phyloP scores from a whole-genome alignment of 2,113 vertebrate species.

The Megatriorchis doriae region DNA sequence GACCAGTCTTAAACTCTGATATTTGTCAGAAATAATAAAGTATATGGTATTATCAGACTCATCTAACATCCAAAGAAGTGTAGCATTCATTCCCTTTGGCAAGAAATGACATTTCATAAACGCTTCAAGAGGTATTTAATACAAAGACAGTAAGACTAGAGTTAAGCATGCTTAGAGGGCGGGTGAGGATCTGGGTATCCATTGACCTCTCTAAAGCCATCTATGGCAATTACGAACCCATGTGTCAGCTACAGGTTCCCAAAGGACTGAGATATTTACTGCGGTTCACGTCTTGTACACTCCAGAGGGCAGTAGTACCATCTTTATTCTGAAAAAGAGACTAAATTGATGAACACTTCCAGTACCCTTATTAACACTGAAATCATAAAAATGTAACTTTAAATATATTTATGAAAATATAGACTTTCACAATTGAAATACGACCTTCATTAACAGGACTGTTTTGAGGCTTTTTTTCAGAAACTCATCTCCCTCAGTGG shows the following conservation, averaged over 20 bases:
- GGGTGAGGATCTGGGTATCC: not conserved
- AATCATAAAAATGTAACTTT: not conserved
- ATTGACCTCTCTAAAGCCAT: not conserved
- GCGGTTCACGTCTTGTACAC: not conserved
- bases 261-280: not conserved
- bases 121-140: not conserved
- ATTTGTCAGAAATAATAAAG: not conserved
- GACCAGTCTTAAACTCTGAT: not conserved
- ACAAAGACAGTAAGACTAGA: not conserved
- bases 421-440: not conserved
- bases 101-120: not conserved
- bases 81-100: not conserved
- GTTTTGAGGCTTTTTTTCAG: not conserved
- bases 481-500: not conserved
- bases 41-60: rapidly evolving
- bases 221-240: not conserved
- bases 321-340: not conserved
- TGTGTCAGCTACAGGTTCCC: not conserved
- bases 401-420: not conserved
- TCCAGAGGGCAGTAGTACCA: not conserved
- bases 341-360: not conserved
- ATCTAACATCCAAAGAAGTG: not conserved
- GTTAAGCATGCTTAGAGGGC: not conserved
- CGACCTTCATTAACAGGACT: not conserved
- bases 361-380: not conserved